Conservation (phyloP, 1,140 invertebrate species). For the Stegodyphus mimosarum region DNA sequence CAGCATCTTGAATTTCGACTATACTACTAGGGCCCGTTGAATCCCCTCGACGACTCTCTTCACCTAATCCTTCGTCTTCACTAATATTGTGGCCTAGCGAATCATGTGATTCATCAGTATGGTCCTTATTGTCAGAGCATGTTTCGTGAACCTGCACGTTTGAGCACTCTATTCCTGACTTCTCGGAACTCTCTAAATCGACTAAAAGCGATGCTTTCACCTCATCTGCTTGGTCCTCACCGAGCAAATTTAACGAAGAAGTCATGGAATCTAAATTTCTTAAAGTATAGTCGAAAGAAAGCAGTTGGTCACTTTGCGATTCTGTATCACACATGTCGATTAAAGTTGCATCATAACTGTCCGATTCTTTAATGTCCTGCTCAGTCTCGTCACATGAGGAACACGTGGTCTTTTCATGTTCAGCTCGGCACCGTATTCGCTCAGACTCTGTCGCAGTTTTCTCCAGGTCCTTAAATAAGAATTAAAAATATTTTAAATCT, state of each 20-base stretch:
- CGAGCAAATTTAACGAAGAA: neutral
- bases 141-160: no score
- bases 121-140: neutral
- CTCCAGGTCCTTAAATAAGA: constrained; percentile 34
- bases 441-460: constrained; percentile 45
- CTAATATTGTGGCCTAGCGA: constrained; percentile 57
- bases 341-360: no score
- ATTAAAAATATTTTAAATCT: neutral
- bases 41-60: constrained; percentile 59
- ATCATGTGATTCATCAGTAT: constrained; percentile 34
- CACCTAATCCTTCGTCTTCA: constrained; percentile 63
- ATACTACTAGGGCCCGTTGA: constrained; percentile 62
- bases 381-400: no score
- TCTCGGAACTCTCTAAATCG: constrained; percentile 23
- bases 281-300: neutral
- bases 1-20: constrained; percentile 48
- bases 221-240: neutral
- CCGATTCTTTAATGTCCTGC: no score
- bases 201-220: constrained; percentile 12
- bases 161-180: neutral
- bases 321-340: neutral
- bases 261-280: constrained; percentile 25
- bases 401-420: neutral
- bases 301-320: neutral
- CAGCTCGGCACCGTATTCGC: constrained; percentile 7